Evolutionary conservation across 2,797 vertebrate genomes (phyloP), one percentile per base, ranked within the genome.

Genomic region (Enteromius mattozi): DNA sequence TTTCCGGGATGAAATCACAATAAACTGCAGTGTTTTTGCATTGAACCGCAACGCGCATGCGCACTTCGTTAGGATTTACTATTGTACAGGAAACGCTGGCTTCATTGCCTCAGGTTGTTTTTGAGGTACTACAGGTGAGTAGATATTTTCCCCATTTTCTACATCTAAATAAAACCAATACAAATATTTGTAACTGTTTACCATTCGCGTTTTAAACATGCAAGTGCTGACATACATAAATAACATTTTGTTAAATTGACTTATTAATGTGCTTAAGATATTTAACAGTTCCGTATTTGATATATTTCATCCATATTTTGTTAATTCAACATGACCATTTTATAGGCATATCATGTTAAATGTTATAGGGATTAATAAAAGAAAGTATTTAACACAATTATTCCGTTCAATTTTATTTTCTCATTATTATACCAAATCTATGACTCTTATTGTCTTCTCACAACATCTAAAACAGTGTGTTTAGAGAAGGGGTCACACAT

Each of bases 1-100:
- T 49, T 76, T 76, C 82, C 82, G 63, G 72, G 35, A 40, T 59
- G 35, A 37, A 72, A 30, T 16, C 40, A 4, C 40, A 33, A 72
- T 3, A 66, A 83, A 76, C 40, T 33, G 79, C 49, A 78, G 68
- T 7, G 17, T 47, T 24, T 81, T 33, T 6, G 6, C 4, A 0
- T 59, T 6, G 3, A 63, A 3, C 13, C 1, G 19, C 13, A 74
- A 12, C n/a, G 69, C 80, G 80, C 80, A 82, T 13, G 80, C 80
- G 80, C 80, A 24, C 40, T n/a, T 37, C 10, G 14, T 0, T 7
- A 0, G 6, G 47, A 14, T n/a, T 54, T 6, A 14, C 24, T 19
- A 24, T 24, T 3, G 9, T 27, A 2, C 27, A 47, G 9, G 42
- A 49, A 59, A 59, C 7, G 16, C 24, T 59, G 6, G 19, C 14